A percentile compares a stretch with the other conserved stretches of the same genome.
Conservation (phyloP, 2,888 invertebrate genomes). For the Sinohyriopsis cumingii region DNA sequence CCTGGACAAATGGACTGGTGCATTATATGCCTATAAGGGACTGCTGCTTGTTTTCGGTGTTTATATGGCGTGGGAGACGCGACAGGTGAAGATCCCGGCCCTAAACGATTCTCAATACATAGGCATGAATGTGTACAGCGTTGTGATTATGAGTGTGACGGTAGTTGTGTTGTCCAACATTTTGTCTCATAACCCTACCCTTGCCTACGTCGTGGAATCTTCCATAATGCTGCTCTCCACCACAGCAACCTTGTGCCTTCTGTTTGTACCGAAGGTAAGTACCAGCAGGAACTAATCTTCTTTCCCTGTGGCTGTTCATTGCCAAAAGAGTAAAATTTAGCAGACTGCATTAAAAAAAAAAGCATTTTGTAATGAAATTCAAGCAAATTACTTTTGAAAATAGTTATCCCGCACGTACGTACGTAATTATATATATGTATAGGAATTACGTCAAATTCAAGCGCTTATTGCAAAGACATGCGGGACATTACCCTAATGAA, state of each 20-base stretch:
- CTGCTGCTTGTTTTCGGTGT: constrained; percentile 89
- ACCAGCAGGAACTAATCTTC: not conserved
- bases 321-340: not conserved
- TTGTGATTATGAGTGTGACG: constrained; percentile 89
- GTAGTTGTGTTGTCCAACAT: constrained; percentile 92
- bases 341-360: not conserved
- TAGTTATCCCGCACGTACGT: too few species aligned
- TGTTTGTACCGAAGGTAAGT: constrained; percentile 87
- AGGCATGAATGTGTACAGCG: constrained; percentile 91
- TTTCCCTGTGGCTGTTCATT: not conserved
- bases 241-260: constrained; percentile 86
- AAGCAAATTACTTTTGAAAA: not conserved
- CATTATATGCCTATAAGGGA: constrained; percentile 91
- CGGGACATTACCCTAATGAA: too few species aligned
- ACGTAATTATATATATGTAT: too few species aligned
- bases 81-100: constrained; percentile 87
- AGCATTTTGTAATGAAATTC: not conserved
- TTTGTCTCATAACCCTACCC: constrained; percentile 79
- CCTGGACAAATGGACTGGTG: constrained; percentile 91
- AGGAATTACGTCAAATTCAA: too few species aligned
- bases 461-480: too few species aligned
- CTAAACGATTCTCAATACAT: constrained; percentile 95
- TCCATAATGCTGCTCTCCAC: constrained; percentile 88
- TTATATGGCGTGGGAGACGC: constrained; percentile 96
- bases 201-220: constrained; percentile 78